Base-by-base conservation (phyloP, 2,888 invertebrate genomes). In the Pachymerium ferrugineum region DNA sequence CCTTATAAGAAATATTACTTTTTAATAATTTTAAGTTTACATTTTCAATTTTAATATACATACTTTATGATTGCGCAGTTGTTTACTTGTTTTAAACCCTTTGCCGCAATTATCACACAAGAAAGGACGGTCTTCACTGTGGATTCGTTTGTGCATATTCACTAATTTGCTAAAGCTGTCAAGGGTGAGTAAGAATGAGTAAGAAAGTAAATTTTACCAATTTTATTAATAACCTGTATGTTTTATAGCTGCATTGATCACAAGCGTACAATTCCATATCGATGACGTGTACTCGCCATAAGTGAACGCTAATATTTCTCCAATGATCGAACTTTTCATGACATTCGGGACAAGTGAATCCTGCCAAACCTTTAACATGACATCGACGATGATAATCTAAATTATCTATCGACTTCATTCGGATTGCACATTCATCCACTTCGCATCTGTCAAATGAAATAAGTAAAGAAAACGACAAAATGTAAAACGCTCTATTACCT, bases 241-340 rank as follows among this genome's bases (percentile, higher is more conserved):
- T 89, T 81, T 90, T 90, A 79, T 89, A 91, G 31, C 87, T 87
- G 80, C 93, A 93, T 76, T 88, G 84, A 78, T 89, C 87, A 82
- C 93, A 94, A 1, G 88, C 86, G 71, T 89, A 89, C 67, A 94
- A 82, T 79, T 93, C 94, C 85, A 92, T 87, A 79, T 93, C 92
- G 10, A 92, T 86, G 69, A 86, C 85, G 80, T 94, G 93, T 0
- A 83, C 80, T 71, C 89, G 80, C 93, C 93, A 94, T 69, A 93
- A 83, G 80, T 94, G 94, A 2, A 89, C 87, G 75, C 90, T 89
- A n/a, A 92, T 80, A 0, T 86, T 85, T 78, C 89, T 88, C 86
- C 91, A 90, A 8, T 86, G 85, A 0, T 81, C 78, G 79, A 85
- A 87, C 75, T 84, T 84, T 6, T 78, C 77, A 0, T 85, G 83